phyloP scores from a whole-genome alignment of 2,888 invertebrate species.

The Sipunculus nudus region DNA sequence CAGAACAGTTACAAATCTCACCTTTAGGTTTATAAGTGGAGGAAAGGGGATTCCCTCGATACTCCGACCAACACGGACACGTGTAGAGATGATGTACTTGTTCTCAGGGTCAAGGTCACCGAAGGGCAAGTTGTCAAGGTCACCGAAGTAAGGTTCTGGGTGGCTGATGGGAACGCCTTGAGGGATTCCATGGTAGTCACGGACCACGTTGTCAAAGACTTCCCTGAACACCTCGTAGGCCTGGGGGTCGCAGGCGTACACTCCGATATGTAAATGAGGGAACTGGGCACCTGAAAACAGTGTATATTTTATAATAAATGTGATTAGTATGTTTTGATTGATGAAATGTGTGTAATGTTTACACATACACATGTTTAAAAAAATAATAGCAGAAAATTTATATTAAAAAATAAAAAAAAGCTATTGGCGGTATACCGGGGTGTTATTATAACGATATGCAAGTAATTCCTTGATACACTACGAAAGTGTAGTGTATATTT shows the following conservation, averaged over 20 bases:
- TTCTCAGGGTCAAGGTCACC: slow-evolving; percentile 84
- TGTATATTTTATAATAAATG: too few species aligned
- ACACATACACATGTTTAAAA: too few species aligned
- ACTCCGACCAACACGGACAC: slow-evolving; percentile 95
- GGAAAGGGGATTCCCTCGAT: slow-evolving; percentile 94
- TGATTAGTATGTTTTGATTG: too few species aligned
- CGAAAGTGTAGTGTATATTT: too few species aligned
- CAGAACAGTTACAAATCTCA: too few species aligned
- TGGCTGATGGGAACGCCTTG: slow-evolving; percentile 73
- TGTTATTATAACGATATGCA: too few species aligned
- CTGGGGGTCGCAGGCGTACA: slow-evolving; percentile 98
- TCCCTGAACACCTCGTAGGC: slow-evolving; percentile 90
- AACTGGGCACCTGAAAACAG: slow-evolving; percentile 84
- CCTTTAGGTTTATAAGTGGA: slow-evolving; percentile 82
- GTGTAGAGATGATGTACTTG: slow-evolving; percentile 90
- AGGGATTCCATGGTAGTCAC: slow-evolving; percentile 51
- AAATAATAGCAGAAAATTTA: too few species aligned
- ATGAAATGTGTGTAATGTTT: too few species aligned
- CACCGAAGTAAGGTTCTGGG: slow-evolving; percentile 85
- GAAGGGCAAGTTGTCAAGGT: slow-evolving; percentile 81
- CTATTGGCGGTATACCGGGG: too few species aligned
- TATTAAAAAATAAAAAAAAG: too few species aligned
- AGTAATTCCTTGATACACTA: too few species aligned
- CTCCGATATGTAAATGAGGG: slow-evolving; percentile 94
- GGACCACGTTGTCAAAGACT: slow-evolving; percentile 96